Conservation (phyloP, 2,888 invertebrate species). For the Acrobasis repandana region DNA sequence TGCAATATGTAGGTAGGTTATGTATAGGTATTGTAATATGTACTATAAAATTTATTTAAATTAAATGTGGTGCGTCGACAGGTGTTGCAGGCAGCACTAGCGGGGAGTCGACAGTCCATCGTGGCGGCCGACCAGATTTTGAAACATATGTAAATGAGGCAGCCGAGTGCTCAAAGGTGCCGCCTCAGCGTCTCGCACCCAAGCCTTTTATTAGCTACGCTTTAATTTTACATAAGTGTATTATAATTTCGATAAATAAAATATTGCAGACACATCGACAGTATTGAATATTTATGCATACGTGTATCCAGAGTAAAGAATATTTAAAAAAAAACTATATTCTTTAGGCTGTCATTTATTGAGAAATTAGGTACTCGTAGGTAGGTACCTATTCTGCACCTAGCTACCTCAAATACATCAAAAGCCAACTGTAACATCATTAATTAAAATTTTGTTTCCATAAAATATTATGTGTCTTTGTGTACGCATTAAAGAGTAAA, state of each 20-base stretch:
- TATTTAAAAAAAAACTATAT: too few relatives aligned
- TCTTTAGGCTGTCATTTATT: too few relatives aligned
- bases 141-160: conserved; percentile 75
- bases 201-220: conserved; percentile 64
- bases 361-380: too few relatives aligned
- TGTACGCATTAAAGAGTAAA: too few relatives aligned
- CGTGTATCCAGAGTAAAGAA: conserved; percentile 20
- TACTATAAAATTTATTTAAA: conserved; percentile 30
- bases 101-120: conserved; percentile 50
- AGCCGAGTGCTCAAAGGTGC: conserved; percentile 59
- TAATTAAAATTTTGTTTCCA: too few relatives aligned
- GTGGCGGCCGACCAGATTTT: conserved; percentile 63
- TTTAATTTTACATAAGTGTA: conserved; percentile 57
- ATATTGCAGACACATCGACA: conserved; percentile 42
- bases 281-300: conserved; percentile 20
- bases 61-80: conserved; percentile 49
- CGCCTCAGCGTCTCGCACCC: conserved; percentile 54
- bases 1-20: too few relatives aligned
- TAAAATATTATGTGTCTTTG: too few relatives aligned
- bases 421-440: too few relatives aligned
- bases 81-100: conserved; percentile 54
- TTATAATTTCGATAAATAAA: conserved; percentile 48
- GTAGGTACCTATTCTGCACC: too few relatives aligned
- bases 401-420: too few relatives aligned
- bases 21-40: too few relatives aligned